These are phyloP conservation scores for Luidia sarsii DNA, from an alignment of 53 echinoderm and acorn worm genomes.

Conservation along the genomic window DNA sequence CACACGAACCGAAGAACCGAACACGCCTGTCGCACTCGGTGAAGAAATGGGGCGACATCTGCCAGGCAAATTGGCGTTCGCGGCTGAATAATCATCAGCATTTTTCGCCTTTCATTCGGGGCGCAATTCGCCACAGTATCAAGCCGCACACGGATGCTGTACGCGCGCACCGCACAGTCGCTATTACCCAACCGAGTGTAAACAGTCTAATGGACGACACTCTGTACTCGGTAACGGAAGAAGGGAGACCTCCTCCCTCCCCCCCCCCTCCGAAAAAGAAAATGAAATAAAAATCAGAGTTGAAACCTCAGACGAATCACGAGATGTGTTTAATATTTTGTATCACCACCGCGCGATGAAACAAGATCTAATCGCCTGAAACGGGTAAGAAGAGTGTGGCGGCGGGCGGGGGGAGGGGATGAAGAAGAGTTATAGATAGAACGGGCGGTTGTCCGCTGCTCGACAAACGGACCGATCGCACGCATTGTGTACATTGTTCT, in stretches of 20 bases:
- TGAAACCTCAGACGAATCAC: neutral
- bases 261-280: no score
- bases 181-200: slow-evolving; percentile 26
- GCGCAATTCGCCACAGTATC: slow-evolving; percentile 50
- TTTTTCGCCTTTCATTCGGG: slow-evolving; percentile 41
- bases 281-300: no score
- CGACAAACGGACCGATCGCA: no score
- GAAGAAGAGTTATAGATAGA: no score
- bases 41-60: slow-evolving; percentile 58
- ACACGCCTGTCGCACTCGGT: neutral
- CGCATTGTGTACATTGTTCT: slow-evolving; percentile 36
- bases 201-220: slow-evolving; percentile 49
- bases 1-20: neutral
- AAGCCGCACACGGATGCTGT: neutral
- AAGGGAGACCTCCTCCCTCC: no score
- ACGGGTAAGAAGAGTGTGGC: neutral
- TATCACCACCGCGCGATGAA: slow-evolving; percentile 5
- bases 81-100: slow-evolving; percentile 37
- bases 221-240: no score
- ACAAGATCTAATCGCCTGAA: slow-evolving; percentile 5
- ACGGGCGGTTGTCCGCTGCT: no score
- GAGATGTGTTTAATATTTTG: no score
- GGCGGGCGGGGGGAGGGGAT: no score
- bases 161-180: neutral
- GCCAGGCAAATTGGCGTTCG: slow-evolving; percentile 46